These are phyloP conservation scores for Folsomia manolachei DNA, from an alignment of 2,888 invertebrate genomes.

Conservation along the genomic window DNA sequence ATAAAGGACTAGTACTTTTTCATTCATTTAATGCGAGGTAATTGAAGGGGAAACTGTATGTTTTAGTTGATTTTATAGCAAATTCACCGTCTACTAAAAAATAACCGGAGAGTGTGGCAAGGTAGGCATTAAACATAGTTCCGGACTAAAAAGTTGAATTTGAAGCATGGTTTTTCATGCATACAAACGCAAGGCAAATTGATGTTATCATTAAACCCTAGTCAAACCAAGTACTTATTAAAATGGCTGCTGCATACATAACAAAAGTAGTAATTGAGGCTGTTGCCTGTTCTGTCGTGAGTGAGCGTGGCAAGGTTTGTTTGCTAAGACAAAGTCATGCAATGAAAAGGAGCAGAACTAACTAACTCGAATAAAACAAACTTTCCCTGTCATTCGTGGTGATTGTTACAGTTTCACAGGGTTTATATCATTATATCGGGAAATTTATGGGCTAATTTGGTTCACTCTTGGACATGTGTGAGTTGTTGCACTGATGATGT, in stretches of 20 bases:
- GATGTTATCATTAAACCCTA: neutral
- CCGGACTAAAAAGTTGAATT: too few relatives aligned
- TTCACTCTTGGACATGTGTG: constrained; percentile 11
- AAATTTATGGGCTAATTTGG: constrained; percentile 16
- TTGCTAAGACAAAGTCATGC: too few relatives aligned
- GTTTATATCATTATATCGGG: neutral
- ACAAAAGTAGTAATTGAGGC: neutral
- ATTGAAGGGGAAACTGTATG: neutral
- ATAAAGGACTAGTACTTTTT: too few relatives aligned
- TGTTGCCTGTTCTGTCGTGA: neutral
- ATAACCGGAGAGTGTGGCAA: neutral
- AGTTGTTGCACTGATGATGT: neutral
- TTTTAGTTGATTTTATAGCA: neutral
- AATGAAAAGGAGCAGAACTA: neutral
- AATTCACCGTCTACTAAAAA: neutral
- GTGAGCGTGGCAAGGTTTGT: too few relatives aligned
- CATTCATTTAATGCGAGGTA: too few relatives aligned
- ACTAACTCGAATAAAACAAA: too few relatives aligned
- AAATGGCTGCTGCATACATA: too few relatives aligned
- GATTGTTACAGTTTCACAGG: neutral
- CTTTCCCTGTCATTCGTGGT: neutral
- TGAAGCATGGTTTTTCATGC: neutral
- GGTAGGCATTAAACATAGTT: too few relatives aligned
- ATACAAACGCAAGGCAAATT: neutral
- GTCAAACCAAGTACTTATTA: neutral